These are phyloP conservation scores for Sminthurides bifidus DNA, from an alignment of 1,140 invertebrate genomes.

Conservation along the genomic window DNA sequence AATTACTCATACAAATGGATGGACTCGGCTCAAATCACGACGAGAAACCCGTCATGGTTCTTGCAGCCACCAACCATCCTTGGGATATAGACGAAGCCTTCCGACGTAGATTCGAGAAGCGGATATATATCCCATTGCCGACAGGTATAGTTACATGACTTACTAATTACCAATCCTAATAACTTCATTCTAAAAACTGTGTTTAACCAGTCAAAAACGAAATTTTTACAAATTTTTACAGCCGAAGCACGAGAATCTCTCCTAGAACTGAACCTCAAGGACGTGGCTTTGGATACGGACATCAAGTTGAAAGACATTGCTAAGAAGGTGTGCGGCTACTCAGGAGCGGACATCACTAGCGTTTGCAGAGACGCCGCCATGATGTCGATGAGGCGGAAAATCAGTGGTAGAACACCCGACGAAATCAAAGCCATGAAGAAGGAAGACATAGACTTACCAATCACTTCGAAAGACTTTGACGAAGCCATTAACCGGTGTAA, in stretches of 20 bases:
- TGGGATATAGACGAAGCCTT: constrained; percentile 64
- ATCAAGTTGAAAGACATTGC: constrained; percentile 44
- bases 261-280: constrained; percentile 25
- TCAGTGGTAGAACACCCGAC: constrained; percentile 47
- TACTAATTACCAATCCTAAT: neutral
- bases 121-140: constrained; percentile 60
- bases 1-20: constrained; percentile 62
- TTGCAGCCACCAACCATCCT: constrained; percentile 61
- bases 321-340: constrained; percentile 49
- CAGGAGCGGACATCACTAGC: constrained; percentile 34
- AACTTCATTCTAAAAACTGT: neutral
- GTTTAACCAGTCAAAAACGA: too few relatives aligned
- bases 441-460: constrained; percentile 49
- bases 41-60: constrained; percentile 50
- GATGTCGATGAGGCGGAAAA: constrained; percentile 54
- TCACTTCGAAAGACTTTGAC: constrained; percentile 47
- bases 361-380: constrained; percentile 50
- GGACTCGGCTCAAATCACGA: constrained; percentile 41
- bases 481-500: constrained; percentile 47
- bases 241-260: constrained; percentile 29
- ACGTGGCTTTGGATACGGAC: constrained; percentile 34
- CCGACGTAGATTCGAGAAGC: constrained; percentile 53
- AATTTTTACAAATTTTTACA: constrained; percentile 6
- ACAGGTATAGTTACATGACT: constrained; percentile 37
- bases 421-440: constrained; percentile 51